These are phyloP conservation scores for Heliothis peltigera DNA, from an alignment of 2,888 invertebrate genomes.

Conservation along the genomic window DNA sequence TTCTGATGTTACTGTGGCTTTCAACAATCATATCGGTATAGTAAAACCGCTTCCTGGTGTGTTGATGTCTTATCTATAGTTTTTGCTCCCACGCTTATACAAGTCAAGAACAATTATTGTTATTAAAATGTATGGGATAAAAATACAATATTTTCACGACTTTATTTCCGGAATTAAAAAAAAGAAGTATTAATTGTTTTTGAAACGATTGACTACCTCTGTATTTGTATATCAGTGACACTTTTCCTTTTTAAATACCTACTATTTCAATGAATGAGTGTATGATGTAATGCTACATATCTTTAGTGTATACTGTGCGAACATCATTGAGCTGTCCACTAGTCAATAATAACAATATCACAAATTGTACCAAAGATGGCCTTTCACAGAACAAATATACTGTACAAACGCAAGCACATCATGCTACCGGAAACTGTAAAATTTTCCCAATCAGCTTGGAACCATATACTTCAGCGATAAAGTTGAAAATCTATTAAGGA, in stretches of 20 bases:
- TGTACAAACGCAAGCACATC: too few species aligned
- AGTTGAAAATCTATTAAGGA: too few species aligned
- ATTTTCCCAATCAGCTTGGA: too few species aligned
- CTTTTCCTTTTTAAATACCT: not conserved
- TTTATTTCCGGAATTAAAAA: too few species aligned
- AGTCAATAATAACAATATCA: constrained; percentile 51
- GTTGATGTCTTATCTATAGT: not conserved
- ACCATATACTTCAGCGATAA: too few species aligned
- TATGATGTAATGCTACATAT: constrained; percentile 64
- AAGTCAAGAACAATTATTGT: not conserved
- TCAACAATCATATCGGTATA: not conserved
- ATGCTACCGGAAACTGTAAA: too few species aligned
- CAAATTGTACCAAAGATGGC: constrained; percentile 61
- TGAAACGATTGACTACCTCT: not conserved
- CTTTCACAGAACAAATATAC: not conserved
- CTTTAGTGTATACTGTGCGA: constrained; percentile 61
- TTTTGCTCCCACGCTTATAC: not conserved
- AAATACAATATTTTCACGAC: not conserved
- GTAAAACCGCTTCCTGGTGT: not conserved
- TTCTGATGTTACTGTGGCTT: not conserved
- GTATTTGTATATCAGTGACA: not conserved
- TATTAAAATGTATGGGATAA: not conserved
- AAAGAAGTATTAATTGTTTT: too few species aligned
- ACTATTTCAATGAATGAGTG: constrained; percentile 1
- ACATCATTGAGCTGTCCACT: constrained; percentile 42